These are phyloP conservation scores for Garra rufa DNA, from an alignment of 2,113 vertebrate species.

Conservation along the genomic window DNA sequence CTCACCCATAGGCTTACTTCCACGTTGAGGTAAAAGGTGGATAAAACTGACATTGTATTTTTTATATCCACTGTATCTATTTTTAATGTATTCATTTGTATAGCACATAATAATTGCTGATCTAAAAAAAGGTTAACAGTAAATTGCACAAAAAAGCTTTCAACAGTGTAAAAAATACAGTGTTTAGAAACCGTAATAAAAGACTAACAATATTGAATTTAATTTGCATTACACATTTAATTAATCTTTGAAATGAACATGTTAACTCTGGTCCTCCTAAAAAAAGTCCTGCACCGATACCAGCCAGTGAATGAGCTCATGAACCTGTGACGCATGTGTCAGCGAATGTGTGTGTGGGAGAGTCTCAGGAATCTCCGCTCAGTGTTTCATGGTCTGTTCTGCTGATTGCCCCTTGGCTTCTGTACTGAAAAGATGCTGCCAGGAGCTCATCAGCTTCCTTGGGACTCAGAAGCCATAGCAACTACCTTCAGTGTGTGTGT, in stretches of 20 bases:
- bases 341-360: background rate
- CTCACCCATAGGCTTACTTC: too few relatives aligned
- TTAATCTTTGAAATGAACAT: background rate
- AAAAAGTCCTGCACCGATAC: background rate
- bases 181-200: background rate
- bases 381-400: slow-evolving; percentile 4
- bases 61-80: background rate
- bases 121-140: background rate
- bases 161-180: background rate
- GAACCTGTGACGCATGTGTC: background rate
- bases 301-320: slow-evolving; percentile 1
- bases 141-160: background rate
- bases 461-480: slow-evolving; percentile 53
- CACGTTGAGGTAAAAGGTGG: too few relatives aligned
- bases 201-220: background rate
- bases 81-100: background rate
- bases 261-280: background rate
- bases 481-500: slow-evolving; percentile 7
- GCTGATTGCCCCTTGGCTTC: slow-evolving; percentile 47
- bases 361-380: background rate
- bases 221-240: background rate
- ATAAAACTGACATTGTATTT: background rate
- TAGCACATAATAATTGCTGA: background rate
- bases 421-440: slow-evolving; percentile 28
- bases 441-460: slow-evolving; percentile 66